Percentiles rank a stretch among this genome's conserved stretches.
These are phyloP conservation scores for Cavia aperea DNA, from an alignment of 2,113 vertebrate genomes.

Conservation along the genomic window DNA sequence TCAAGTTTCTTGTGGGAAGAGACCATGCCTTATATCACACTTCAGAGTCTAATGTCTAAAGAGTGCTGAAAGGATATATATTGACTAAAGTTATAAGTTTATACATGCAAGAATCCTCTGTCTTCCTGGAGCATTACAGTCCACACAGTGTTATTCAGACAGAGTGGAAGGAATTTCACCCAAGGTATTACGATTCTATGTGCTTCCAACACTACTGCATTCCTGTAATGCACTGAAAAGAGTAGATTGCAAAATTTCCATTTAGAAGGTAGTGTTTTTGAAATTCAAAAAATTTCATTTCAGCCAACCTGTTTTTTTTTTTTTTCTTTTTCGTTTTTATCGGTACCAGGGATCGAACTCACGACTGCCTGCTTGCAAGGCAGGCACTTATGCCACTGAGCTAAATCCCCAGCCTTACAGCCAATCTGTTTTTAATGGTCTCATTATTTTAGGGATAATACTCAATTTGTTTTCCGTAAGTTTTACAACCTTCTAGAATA, in stretches of 20 bases:
- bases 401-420: neutral
- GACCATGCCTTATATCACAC: neutral
- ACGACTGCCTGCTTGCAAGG: no score
- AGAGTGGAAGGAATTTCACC: neutral
- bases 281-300: neutral
- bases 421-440: neutral
- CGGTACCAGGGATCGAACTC: no score
- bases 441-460: neutral
- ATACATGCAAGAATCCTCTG: neutral
- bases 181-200: neutral
- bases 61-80: neutral
- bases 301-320: neutral
- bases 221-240: neutral
- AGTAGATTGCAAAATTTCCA: neutral
- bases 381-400: no score
- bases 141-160: neutral
- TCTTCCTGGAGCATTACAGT: neutral
- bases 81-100: neutral
- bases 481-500: neutral
- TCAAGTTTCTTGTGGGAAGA: neutral
- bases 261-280: neutral
- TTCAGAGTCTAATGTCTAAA: neutral
- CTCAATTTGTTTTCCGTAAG: neutral
- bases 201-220: neutral
- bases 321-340: no score